Percentiles rank a stretch among this genome's conserved stretches.
Conservation (phyloP, 2,888 invertebrate genomes). For the Parnassius apollo region DNA sequence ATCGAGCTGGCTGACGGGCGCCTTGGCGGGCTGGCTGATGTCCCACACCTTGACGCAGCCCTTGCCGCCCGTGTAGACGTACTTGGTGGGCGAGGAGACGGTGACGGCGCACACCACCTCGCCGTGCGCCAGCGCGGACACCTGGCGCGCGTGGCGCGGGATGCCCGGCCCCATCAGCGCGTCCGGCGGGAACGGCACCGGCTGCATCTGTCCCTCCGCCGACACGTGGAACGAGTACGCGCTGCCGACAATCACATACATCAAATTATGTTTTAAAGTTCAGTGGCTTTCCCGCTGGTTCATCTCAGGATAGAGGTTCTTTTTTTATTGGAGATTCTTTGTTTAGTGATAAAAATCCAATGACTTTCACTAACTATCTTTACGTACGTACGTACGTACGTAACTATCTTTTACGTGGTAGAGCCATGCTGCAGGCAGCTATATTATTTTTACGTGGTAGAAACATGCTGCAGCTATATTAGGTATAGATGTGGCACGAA, state of each 20-base stretch:
- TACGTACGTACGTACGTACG: too few relatives aligned
- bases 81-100: slow-evolving; percentile 95
- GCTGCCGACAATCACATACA: slow-evolving; percentile 66
- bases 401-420: too few relatives aligned
- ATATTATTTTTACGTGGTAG: too few relatives aligned
- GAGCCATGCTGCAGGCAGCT: too few relatives aligned
- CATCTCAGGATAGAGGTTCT: too few relatives aligned
- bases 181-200: slow-evolving; percentile 96
- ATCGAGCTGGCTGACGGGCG: slow-evolving; percentile 94
- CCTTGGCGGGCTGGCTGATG: slow-evolving; percentile 93
- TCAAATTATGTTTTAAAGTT: background rate
- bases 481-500: too few relatives aligned
- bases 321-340: too few relatives aligned
- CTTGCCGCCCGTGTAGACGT: slow-evolving; percentile 97
- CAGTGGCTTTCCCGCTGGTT: too few relatives aligned
- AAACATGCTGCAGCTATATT: too few relatives aligned
- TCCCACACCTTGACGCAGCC: slow-evolving; percentile 99
- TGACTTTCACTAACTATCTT: too few relatives aligned
- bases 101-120: slow-evolving; percentile 99
- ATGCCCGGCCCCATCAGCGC: slow-evolving; percentile 96
- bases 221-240: slow-evolving; percentile 97
- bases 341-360: too few relatives aligned
- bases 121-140: slow-evolving; percentile 95
- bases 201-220: slow-evolving; percentile 93
- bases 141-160: slow-evolving; percentile 94